A percentile compares a stretch with the other conserved stretches of the same genome.
These are phyloP conservation scores for Serinus canaria DNA, from an alignment of 2,113 vertebrate species.

Conservation along the genomic window DNA sequence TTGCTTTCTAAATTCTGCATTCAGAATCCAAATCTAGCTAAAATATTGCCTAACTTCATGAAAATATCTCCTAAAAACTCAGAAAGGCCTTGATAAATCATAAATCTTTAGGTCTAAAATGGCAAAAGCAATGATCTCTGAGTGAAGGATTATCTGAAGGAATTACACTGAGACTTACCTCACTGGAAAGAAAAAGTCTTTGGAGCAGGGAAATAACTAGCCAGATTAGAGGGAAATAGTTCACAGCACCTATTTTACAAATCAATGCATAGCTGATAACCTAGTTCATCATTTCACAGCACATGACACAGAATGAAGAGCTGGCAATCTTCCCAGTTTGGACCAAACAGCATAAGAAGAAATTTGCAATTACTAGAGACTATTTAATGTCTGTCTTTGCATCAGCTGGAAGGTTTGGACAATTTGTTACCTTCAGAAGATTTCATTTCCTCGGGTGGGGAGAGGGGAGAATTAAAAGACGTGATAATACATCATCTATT, in stretches of 20 bases:
- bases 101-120: background rate
- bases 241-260: background rate
- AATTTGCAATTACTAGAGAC: background rate
- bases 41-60: background rate
- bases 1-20: slow-evolving; percentile 8
- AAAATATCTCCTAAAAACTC: slow-evolving; percentile 10
- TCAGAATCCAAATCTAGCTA: slow-evolving; percentile 7
- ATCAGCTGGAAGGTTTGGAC: background rate
- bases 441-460: background rate
- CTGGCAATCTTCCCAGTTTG: background rate
- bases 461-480: background rate
- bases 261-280: background rate
- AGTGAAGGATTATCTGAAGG: background rate
- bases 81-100: background rate
- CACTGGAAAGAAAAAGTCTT: background rate
- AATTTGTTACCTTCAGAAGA: background rate
- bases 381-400: background rate
- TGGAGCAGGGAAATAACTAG: background rate
- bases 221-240: background rate
- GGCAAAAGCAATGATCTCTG: background rate
- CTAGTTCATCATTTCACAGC: background rate
- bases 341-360: background rate
- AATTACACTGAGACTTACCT: background rate
- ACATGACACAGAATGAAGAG: background rate
- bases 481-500: background rate